These are phyloP conservation scores for Sycophila sp. DNA, from an alignment of 1,140 invertebrate species.

Conservation along the genomic window DNA sequence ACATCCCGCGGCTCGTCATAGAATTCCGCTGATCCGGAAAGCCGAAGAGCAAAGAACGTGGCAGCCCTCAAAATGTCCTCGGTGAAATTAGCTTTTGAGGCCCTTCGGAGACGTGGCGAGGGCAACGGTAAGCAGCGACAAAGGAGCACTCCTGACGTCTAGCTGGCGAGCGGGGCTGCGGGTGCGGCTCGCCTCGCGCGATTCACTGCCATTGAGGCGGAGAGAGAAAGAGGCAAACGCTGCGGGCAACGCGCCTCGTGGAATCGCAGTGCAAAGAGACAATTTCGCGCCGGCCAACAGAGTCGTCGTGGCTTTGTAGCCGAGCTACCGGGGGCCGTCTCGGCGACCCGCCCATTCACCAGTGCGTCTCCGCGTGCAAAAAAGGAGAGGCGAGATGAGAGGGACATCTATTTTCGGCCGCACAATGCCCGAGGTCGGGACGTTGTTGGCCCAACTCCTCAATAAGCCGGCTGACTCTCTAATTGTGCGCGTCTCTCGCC, in stretches of 20 bases:
- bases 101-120: background rate
- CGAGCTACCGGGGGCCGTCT: too few species aligned
- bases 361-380: background rate
- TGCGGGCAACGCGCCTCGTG: background rate
- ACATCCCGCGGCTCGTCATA: constrained; percentile 14
- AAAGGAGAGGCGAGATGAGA: background rate
- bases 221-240: background rate
- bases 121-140: background rate
- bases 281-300: constrained; percentile 8
- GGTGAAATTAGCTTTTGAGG: constrained; percentile 28
- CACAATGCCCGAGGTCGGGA: background rate
- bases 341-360: too few species aligned
- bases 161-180: constrained; percentile 35
- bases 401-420: background rate
- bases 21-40: constrained; percentile 18
- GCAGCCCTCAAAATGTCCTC: background rate
- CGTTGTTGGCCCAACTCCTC: constrained; percentile 56
- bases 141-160: constrained; percentile 32
- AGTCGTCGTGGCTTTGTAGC: background rate
- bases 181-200: background rate
- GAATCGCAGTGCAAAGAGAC: constrained; percentile 23
- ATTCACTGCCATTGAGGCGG: constrained; percentile 1
- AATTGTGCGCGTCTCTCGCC: constrained; percentile 50
- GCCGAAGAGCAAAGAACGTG: constrained; percentile 34
- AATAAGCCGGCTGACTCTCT: constrained; percentile 55